Evolutionary conservation across 2,888 invertebrate species (phyloP), one percentile per base, ranked within the genome.

Genomic region (Cantharis rustica): DNA sequence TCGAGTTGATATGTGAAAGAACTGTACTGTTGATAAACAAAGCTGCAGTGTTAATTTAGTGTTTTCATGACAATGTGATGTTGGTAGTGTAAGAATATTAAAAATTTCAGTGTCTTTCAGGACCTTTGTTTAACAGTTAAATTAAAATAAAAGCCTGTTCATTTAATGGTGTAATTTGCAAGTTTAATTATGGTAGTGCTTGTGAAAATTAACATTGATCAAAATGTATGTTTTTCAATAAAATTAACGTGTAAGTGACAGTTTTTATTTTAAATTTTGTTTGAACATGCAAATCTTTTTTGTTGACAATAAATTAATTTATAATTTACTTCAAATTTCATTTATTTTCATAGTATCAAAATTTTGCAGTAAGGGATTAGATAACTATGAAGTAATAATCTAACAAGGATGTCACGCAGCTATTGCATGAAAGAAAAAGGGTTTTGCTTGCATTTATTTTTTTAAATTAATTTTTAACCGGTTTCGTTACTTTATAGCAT

Each of bases 1-100:
- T 72, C 7, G 47, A 47, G 71, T 68, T 71, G 61, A 75, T 77
- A 81, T 81, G 81, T 81, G 81, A 81, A 81, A 81, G 81, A 73
- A 80, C 81, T 81, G 81, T 81, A 81, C 69, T 69, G 69, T 68
- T 16, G 61, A 73, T 79, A 74, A 76, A 75, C 70, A 61, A 75
- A 81, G 78, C 70, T 80, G 73, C 72, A 47, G 47, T 47, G 47
- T 47, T 47, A 47, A 47, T 47, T 47, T 47, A 47, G 47, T 47
- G 47, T 47, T 47, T 47, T 47, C 20, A 17, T 64, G 20, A 64
- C 64, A 11, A 17, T 64, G 64, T 64, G 64, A 16, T 64, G 64
- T 64, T 47, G 47, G 47, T 73, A 76, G 76, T 76, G 76, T 76
- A 72, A 76, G 73, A 61, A 73, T 68, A 70, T 61, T 73, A 66